Evolutionary conservation across 2,113 vertebrate species (phyloP), one percentile per base, ranked within the genome.

Genomic region (Rafetus swinhoei): DNA sequence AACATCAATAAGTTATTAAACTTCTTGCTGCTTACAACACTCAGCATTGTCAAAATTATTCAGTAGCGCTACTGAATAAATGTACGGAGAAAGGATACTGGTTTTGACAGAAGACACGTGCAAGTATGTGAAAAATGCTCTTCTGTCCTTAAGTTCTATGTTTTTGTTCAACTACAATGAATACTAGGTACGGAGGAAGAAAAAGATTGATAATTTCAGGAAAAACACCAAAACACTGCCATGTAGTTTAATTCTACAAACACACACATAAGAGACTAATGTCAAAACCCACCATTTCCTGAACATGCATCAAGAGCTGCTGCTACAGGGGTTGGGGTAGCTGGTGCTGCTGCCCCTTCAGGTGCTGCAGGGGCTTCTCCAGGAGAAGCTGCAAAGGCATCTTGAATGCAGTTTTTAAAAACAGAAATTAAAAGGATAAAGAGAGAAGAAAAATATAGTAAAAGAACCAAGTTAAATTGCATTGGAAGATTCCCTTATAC

Each of bases 301-400:
- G 98, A 99, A 98, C 99, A 99, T 97, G 99, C 99, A 99, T 99
- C 99, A 98, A 98, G 98, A 91, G 98, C 98, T 95, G 98, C 98
- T 94, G 99, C 98, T 98, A 99, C 99, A 65, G 99, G 98, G 98
- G 98, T 97, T 94, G 98, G 97, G 91, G 98, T 97, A 92, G 99
- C 97, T 87, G 98, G 97, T 93, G 98, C 98, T 95, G 98, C 97
- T 90, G 98, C 98, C 95, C 99, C 99, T 97, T 98, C 99, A 96
- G 98, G 95, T 95, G 98, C 97, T 97, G 98, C 98, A 97, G 99
- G 98, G 98, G 99, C 99, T 96, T 99, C 99, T 97, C 98, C 99
- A 95, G 99, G 99, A 98, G 99, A 99, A 98, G 99, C 98, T 97
- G 99, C 99, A 99, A 99, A 99, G 96, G 99, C 99, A 98, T 99